Base-by-base conservation (phyloP, 2,113 vertebrate species). In the Carassius auratus region DNA sequence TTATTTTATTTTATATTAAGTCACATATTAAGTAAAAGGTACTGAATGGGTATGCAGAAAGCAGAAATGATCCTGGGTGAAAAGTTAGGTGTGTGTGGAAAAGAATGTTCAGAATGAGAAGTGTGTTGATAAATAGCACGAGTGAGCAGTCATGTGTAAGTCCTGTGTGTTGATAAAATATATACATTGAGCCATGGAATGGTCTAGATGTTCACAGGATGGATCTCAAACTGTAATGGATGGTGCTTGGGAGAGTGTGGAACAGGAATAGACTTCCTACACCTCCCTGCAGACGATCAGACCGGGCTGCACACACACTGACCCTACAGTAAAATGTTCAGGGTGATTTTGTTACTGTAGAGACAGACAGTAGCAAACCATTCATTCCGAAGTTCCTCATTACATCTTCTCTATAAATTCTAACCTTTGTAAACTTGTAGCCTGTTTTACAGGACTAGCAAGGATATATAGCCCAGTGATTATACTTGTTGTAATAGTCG, bases 211-310 rank as follows among this genome's bases (percentile, higher is more conserved):
- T 69, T 55, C 62, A 66, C 42, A 69, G 45, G 23, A 69, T 21
- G 45, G 45, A 82, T 69, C 80, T 86, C 12, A 66, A 19, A 68
- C 59, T 48, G 36, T 78, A 76, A 86, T 78, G 85, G 81, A 86
- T 86, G 85, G 85, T 86, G 80, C 73, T 69, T 78, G 80, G 80
- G 62, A 77, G 61, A 33, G 80, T 45, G 59, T 83, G 80, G 45
- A 48, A 48, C 45, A 2, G 2, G 45, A 48, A 42, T 42, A 45
- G 42, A 45, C 42, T 45, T 45, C 42, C 42, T 45, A 38, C 36
- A 38, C 42, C 42, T 42, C 42, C 45, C 45, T 48, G 45, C 2
- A 48, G 45, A 48, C 10, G 10, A 3, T 48, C 10, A 45, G 8
- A 45, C 42, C 9, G 9, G 42, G 8, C 42, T 48, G 45, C 45